A percentile compares a stretch with the other conserved stretches of the same genome.
phyloP scores from a whole-genome alignment of 2,888 invertebrate genomes.

The Bruchidius siliquastri region DNA sequence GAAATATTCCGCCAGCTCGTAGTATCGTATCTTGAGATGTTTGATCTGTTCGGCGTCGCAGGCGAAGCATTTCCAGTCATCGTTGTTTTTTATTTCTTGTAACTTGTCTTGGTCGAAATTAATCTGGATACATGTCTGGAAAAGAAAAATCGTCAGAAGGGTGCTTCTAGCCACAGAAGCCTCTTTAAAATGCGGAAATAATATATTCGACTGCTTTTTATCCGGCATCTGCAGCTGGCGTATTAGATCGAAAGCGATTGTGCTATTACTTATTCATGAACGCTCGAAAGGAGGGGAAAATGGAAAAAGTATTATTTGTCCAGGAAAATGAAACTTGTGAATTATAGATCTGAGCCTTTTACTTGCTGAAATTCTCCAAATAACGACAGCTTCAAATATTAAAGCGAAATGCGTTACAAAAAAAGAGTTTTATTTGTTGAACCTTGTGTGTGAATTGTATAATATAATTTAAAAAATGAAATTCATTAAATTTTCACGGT shows the following conservation, averaged over 20 bases:
- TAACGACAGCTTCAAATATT: too few relatives aligned
- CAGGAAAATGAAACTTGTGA: too few relatives aligned
- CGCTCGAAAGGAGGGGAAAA: neutral
- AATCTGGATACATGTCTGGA: conserved; percentile 67
- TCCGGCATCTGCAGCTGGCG: neutral
- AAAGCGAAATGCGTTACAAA: too few relatives aligned
- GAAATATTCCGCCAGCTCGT: conserved; percentile 66
- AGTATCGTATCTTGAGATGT: conserved; percentile 62
- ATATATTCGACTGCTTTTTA: neutral
- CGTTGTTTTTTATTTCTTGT: conserved; percentile 66
- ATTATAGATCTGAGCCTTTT: too few relatives aligned
- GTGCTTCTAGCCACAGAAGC: neutral
- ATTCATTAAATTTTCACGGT: too few relatives aligned
- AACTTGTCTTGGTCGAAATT: conserved; percentile 64
- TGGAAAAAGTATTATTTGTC: too few relatives aligned
- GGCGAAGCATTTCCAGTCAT: conserved; percentile 76
- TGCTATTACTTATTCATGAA: too few relatives aligned
- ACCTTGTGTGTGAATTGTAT: too few relatives aligned
- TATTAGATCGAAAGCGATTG: too few relatives aligned
- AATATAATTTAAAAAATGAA: too few relatives aligned
- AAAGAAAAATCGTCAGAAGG: conserved; percentile 23
- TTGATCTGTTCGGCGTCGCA: conserved; percentile 64
- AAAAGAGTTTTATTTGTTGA: too few relatives aligned
- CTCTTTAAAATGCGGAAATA: neutral
- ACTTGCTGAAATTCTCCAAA: too few relatives aligned